Conservation (phyloP, 2,888 invertebrate genomes). For the Seira ritae region DNA sequence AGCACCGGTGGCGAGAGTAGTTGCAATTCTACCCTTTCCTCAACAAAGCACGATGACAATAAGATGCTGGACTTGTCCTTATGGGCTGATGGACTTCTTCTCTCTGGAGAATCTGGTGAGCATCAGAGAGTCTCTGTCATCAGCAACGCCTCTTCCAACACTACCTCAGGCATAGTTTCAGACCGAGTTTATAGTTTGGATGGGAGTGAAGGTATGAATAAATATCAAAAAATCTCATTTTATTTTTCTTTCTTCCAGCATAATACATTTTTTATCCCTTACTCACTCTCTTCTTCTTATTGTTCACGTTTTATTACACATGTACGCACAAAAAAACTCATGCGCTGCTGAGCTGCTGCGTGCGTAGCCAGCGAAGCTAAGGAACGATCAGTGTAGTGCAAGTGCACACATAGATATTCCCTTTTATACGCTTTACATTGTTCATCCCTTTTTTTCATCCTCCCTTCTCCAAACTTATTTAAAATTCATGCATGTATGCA, state of each 20-base stretch:
- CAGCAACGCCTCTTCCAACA: conserved; percentile 96
- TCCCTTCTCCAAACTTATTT: neutral
- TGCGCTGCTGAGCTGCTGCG: too few species aligned
- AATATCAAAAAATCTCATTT: too few species aligned
- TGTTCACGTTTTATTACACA: neutral
- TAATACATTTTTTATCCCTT: conserved; percentile 29
- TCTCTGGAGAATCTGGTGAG: conserved; percentile 68
- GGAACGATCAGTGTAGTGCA: too few species aligned
- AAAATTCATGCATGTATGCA: conserved; percentile 27
- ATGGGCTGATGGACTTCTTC: conserved; percentile 73
- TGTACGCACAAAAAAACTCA: neutral
- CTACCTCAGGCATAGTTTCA: conserved; percentile 96
- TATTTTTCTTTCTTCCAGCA: conserved; percentile 16
- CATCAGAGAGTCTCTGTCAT: conserved; percentile 92
- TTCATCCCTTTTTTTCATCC: conserved; percentile 12
- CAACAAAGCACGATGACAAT: conserved; percentile 67
- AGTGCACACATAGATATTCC: too few species aligned
- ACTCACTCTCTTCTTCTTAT: neutral
- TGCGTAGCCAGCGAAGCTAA: too few species aligned
- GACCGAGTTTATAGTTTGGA: conserved; percentile 96
- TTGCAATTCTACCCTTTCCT: conserved; percentile 69
- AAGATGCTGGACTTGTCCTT: conserved; percentile 73
- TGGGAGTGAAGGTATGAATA: conserved; percentile 81
- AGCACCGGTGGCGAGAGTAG: conserved; percentile 64
- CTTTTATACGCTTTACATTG: neutral